These are phyloP conservation scores for Donacobius atricapilla DNA, from an alignment of 2,113 vertebrate genomes.

Conservation along the genomic window DNA sequence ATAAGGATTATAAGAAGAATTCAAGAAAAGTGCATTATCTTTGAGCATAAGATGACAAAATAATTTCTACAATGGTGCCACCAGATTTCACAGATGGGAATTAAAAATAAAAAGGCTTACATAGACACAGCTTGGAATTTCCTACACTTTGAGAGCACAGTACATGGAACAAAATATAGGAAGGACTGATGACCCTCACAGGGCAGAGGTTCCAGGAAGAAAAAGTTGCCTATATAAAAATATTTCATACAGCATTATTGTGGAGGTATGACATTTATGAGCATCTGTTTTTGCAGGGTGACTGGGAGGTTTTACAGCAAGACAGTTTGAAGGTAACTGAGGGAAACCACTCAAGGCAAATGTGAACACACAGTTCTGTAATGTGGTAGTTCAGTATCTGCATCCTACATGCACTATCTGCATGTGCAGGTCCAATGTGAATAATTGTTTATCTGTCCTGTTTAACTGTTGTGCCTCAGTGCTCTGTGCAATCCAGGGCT, in stretches of 20 bases:
- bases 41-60: not conserved
- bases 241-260: not conserved
- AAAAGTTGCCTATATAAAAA: not conserved
- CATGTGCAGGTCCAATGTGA: not conserved
- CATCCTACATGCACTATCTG: not conserved
- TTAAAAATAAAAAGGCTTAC: not conserved
- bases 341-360: not conserved
- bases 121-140: not conserved
- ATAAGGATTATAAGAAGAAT: constrained; percentile 41
- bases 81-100: not conserved
- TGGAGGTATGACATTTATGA: not conserved
- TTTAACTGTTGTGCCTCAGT: not conserved
- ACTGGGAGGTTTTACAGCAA: not conserved
- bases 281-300: not conserved
- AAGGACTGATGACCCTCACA: not conserved
- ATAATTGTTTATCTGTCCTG: not conserved
- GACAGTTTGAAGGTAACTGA: not conserved
- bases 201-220: not conserved
- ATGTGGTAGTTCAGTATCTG: not conserved
- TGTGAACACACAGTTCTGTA: not conserved
- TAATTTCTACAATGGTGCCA: not conserved
- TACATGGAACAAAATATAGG: not conserved
- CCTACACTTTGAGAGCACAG: not conserved
- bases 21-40: constrained; percentile 20
- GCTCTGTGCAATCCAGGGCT: not conserved